Conservation (phyloP, 2,797 vertebrate species). For the Cossypha caffra region DNA sequence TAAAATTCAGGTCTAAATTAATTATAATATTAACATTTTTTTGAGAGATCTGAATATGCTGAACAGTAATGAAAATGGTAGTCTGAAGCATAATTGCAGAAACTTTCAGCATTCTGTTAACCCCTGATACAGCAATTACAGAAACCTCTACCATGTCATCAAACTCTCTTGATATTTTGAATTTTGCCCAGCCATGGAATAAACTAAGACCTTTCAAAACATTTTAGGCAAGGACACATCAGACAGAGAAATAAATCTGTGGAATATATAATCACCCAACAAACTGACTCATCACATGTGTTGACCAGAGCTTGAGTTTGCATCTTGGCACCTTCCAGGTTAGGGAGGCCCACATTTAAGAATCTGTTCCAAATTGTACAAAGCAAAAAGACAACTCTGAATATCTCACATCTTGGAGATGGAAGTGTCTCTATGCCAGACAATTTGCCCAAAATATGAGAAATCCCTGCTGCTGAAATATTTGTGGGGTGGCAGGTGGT, state of each 20-base stretch:
- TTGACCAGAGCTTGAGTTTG: not conserved
- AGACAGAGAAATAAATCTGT: not conserved
- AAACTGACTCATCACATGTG: accelerated
- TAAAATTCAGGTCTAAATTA: not conserved
- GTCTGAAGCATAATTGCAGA: not conserved
- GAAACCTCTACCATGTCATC: not conserved
- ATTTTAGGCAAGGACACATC: not conserved
- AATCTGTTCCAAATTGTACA: not conserved
- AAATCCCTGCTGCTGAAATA: not conserved
- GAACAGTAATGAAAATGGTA: not conserved
- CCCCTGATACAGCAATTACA: not conserved
- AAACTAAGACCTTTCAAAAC: not conserved
- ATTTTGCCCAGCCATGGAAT: not conserved
- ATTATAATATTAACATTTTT: not conserved
- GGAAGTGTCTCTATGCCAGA: not conserved
- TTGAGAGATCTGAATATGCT: not conserved
- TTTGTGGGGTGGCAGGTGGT: not conserved
- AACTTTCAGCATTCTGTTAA: not conserved
- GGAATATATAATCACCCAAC: not conserved
- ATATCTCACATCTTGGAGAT: not conserved
- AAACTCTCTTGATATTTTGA: not conserved
- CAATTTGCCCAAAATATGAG: not conserved
- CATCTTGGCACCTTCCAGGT: not conserved
- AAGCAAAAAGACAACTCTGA: not conserved
- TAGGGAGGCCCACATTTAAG: not conserved